A percentile compares a stretch with the other conserved stretches of the same genome.
Evolutionary conservation across 2,888 invertebrate genomes (phyloP).

Genomic region (Philaethria dido): DNA sequence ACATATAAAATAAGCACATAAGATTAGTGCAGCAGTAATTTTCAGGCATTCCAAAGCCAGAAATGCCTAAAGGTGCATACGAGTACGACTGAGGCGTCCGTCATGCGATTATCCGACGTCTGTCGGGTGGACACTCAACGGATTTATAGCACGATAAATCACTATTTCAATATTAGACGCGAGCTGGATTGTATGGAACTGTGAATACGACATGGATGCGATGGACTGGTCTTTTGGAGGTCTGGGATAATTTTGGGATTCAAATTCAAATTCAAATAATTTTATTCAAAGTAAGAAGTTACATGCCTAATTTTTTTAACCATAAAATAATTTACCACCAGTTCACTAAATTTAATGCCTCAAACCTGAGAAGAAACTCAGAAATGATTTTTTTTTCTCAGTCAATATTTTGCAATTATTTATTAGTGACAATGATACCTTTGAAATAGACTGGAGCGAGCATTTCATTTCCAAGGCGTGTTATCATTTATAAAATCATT

Average conservation of each 20-base stretch:
- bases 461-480: no score
- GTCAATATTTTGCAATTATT: no score
- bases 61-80: conserved; percentile 45
- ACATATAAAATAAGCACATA: not conserved
- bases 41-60: conserved; percentile 33
- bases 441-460: no score
- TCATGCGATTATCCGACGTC: conserved; percentile 74
- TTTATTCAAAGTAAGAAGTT: no score
- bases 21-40: conserved; percentile 11
- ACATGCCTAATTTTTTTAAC: no score
- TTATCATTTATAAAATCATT: no score
- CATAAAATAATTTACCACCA: no score
- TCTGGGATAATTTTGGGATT: not conserved
- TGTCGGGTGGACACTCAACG: conserved; percentile 69
- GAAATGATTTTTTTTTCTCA: no score
- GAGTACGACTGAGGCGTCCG: conserved; percentile 50
- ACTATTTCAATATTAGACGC: conserved; percentile 70
- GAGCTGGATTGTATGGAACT: conserved; percentile 46
- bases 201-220: conserved; percentile 33
- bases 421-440: no score
- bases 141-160: conserved; percentile 73
- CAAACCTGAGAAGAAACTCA: no score
- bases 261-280: no score
- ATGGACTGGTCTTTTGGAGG: not conserved
- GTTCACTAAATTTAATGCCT: no score